Evolutionary conservation across 1,140 invertebrate species (phyloP).

Genomic region (Drosophila ogumai): DNA sequence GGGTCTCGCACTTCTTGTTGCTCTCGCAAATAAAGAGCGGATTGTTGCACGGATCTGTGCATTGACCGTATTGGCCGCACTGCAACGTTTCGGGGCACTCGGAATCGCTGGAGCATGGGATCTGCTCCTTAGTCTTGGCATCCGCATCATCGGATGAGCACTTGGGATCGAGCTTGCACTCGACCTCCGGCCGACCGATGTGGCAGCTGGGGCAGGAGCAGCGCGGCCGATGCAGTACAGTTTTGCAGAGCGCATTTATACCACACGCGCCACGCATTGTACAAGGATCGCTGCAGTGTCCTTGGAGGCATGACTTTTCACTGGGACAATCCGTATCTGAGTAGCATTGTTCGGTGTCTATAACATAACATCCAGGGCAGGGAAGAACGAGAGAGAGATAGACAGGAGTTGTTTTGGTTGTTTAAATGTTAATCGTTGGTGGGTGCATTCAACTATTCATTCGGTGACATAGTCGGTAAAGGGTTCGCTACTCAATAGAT

Average conservation of each 20-base stretch:
- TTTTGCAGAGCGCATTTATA: conserved; percentile 93
- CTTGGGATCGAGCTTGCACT: conserved; percentile 91
- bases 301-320: conserved; percentile 95
- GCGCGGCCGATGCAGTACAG: conserved; percentile 92
- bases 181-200: conserved; percentile 91
- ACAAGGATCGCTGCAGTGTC: conserved; percentile 95
- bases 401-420: conserved; percentile 80
- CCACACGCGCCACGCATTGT: conserved; percentile 94
- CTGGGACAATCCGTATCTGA: conserved; percentile 95
- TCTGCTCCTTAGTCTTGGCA: conserved; percentile 85
- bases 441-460: conserved; percentile 75
- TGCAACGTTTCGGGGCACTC: conserved; percentile 92
- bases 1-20: conserved; percentile 95
- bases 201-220: conserved; percentile 95
- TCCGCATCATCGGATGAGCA: conserved; percentile 88
- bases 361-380: conserved; percentile 67
- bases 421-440: conserved; percentile 77
- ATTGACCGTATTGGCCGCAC: conserved; percentile 90
- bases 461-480: conserved; percentile 59
- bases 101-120: conserved; percentile 87
- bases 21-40: conserved; percentile 88
- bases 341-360: conserved; percentile 94
- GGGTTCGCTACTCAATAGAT: conserved; percentile 49
- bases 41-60: conserved; percentile 91
- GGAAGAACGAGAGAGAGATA: conserved; percentile 82